These are phyloP conservation scores for Florisuga fusca DNA, from an alignment of 2,797 vertebrate genomes.

Conservation along the genomic window DNA sequence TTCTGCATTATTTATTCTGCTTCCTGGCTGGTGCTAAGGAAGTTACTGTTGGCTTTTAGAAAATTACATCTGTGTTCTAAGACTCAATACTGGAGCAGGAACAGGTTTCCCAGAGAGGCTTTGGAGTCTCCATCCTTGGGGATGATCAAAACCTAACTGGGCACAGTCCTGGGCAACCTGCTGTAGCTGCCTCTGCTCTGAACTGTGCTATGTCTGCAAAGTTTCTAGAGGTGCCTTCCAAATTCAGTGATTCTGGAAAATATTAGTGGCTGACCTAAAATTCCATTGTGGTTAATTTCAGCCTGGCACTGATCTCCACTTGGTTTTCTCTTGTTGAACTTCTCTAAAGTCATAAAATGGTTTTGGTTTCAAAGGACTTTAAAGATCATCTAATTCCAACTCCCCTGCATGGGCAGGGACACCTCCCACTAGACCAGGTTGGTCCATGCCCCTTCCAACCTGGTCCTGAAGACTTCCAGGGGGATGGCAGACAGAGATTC, in stretches of 20 bases:
- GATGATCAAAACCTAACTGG: not conserved
- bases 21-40: not conserved
- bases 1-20: not conserved
- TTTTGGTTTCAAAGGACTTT: too few species aligned
- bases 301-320: too few species aligned
- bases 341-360: too few species aligned
- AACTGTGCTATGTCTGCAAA: fast-evolving
- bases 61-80: not conserved
- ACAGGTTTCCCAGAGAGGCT: not conserved
- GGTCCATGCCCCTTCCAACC: too few species aligned
- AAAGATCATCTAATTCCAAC: too few species aligned
- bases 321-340: too few species aligned
- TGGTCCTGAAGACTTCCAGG: too few species aligned
- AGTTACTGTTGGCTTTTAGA: not conserved
- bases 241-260: not conserved
- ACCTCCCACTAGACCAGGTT: too few species aligned
- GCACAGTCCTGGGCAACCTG: not conserved
- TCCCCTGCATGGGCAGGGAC: too few species aligned
- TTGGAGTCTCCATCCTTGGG: not conserved
- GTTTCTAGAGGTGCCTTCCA: not conserved
- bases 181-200: not conserved
- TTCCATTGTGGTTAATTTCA: not conserved
- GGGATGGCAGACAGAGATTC: too few species aligned
- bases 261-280: not conserved
- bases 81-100: not conserved